Percentiles rank a stretch among this genome's conserved stretches.
Conservation (phyloP, 1,140 invertebrate genomes). For the Homarus americanus region DNA sequence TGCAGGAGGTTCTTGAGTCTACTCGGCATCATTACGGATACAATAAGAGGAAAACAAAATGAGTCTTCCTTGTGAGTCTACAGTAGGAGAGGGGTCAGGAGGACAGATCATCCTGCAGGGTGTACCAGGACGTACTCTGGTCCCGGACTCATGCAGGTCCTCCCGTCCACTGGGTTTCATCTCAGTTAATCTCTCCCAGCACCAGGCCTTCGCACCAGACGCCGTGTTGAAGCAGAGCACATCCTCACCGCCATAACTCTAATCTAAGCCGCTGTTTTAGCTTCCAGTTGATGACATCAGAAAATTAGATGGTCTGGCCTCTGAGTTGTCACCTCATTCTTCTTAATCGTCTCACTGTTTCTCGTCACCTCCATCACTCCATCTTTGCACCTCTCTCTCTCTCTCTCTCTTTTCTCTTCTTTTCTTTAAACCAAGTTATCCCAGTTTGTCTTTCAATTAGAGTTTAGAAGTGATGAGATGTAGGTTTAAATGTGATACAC, state of each 20-base stretch:
- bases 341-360: neutral
- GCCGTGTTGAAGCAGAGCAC: neutral
- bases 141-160: neutral
- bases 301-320: neutral
- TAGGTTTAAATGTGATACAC: no score
- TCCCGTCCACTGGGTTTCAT: no score
- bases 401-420: constrained; percentile 1
- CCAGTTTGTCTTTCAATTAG: no score
- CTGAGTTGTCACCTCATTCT: neutral
- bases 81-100: no score
- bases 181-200: neutral
- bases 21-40: no score
- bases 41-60: no score
- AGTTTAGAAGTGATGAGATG: no score
- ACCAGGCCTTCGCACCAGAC: neutral
- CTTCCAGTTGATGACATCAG: constrained; percentile 1
- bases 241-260: neutral
- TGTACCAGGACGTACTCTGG: no score
- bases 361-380: neutral
- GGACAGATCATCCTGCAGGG: no score
- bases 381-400: neutral
- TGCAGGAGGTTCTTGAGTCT: no score
- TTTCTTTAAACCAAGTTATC: no score
- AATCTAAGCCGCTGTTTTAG: constrained; percentile 3
- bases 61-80: no score